A percentile compares a stretch with the other conserved stretches of the same genome.
phyloP scores from a whole-genome alignment of 2,888 invertebrate species.

The Andrena haemorrhoa region DNA sequence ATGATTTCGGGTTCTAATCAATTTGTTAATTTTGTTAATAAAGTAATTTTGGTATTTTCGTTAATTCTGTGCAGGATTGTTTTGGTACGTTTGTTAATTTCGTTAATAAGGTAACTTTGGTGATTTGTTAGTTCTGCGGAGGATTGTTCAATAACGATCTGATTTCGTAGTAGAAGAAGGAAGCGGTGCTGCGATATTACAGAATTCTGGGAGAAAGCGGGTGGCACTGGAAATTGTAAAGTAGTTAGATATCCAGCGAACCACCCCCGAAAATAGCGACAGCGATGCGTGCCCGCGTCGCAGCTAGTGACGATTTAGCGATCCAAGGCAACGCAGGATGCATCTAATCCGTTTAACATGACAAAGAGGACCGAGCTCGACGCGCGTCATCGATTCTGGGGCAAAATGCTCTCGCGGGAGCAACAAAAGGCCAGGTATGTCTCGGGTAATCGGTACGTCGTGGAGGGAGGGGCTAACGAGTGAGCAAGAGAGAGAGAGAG shows the following conservation, averaged over 20 bases:
- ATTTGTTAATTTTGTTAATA: too few relatives aligned
- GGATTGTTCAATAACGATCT: too few relatives aligned
- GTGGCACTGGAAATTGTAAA: too few relatives aligned
- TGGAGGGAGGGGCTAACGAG: slow-evolving; percentile 40
- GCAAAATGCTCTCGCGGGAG: slow-evolving; percentile 72
- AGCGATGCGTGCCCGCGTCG: neutral
- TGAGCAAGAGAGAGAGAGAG: slow-evolving; percentile 15
- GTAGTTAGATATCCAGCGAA: neutral
- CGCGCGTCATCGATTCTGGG: slow-evolving; percentile 82
- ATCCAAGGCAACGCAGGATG: slow-evolving; percentile 67
- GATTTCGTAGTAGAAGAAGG: too few relatives aligned
- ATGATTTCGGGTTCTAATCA: too few relatives aligned
- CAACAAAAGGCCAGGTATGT: slow-evolving; percentile 77
- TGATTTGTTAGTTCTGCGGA: too few relatives aligned
- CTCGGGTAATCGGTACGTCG: slow-evolving; percentile 59
- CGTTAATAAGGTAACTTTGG: too few relatives aligned
- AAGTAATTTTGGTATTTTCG: too few relatives aligned
- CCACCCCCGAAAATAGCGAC: neutral
- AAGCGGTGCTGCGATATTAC: too few relatives aligned
- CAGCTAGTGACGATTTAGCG: slow-evolving; percentile 10
- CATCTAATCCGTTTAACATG: slow-evolving; percentile 81
- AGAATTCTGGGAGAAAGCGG: too few relatives aligned
- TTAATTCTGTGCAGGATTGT: too few relatives aligned
- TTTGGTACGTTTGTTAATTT: too few relatives aligned
- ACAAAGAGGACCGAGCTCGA: slow-evolving; percentile 78